Evolutionary conservation across 2,113 vertebrate genomes (phyloP).

Genomic region (Amphilophus citrinellus): DNA sequence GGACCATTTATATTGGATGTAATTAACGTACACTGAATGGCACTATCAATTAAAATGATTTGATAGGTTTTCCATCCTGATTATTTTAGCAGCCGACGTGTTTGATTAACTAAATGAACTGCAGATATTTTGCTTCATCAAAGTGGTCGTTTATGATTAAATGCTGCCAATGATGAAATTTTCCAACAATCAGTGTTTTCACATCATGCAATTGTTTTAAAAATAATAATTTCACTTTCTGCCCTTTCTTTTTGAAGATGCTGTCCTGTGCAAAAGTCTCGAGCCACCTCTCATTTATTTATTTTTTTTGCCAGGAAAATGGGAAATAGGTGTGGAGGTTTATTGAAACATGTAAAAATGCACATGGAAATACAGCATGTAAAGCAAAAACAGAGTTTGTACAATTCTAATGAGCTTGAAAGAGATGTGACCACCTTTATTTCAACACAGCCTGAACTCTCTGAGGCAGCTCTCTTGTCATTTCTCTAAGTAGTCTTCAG

Average conservation of each 20-base stretch:
- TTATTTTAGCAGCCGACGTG: background rate
- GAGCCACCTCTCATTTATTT: background rate
- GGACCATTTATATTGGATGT: background rate
- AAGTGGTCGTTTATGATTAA: background rate
- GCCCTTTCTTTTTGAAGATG: background rate
- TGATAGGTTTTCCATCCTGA: background rate
- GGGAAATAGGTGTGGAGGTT: background rate
- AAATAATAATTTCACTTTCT: background rate
- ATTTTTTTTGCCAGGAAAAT: background rate
- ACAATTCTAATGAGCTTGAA: background rate
- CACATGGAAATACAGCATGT: background rate
- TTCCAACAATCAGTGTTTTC: background rate
- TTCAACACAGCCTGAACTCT: background rate
- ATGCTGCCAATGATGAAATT: background rate
- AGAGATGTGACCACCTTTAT: background rate
- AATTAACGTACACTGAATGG: background rate
- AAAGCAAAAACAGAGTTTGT: background rate
- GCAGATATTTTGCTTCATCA: background rate
- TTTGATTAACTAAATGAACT: background rate
- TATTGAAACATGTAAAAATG: accelerated
- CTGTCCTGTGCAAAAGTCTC: too few species aligned
- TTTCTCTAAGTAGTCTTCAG: too few species aligned
- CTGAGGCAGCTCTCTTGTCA: too few species aligned
- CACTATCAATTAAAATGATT: background rate
- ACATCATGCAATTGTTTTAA: background rate